Evolutionary conservation across 2,797 vertebrate species (phyloP), one percentile per base, ranked within the genome.

Genomic region (Poeciliopsis gracilis): DNA sequence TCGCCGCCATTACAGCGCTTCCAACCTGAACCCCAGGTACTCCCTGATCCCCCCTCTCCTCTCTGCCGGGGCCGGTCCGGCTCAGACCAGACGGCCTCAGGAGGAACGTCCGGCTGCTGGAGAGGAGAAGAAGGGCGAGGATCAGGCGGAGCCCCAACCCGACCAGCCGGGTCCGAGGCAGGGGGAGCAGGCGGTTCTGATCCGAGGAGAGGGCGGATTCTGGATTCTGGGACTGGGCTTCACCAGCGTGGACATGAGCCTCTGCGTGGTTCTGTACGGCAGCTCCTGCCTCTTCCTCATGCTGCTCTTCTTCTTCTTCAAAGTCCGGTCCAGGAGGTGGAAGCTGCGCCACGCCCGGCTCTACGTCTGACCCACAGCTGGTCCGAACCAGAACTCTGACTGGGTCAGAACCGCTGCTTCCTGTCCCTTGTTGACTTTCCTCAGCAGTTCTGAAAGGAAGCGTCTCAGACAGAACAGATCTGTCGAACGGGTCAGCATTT

Each of bases 271-370:
- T 5, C 95, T 99, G 0, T 99, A 99, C 0, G 91, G 95, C 8
- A 95, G 95, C 63, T 99, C 98, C 0, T 97, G 97, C 72, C 63
- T 98, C 49, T 97, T 98, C 80, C 90, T 99, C 53, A 97, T 99
- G 96, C 83, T 98, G 36, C 96, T 99, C 95, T 98, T 96, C 95
- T 97, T 98, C 86, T 97, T 99, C 88, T 98, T 99, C 91, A 96
- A 95, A 5, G 85, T 97, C 82, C 95, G 97, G 0, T 97, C 97
- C 55, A 95, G 94, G 75, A 93, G 96, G 18, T 97, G 97, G 97
- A 98, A 95, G 28, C 91, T 95, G 11, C 93, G 93, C 28, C 78
- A 93, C 81, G 84, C 87, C 9, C 96, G 95, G 0, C 94, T 96
- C 0, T 86, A 95, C 0, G 96, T 98, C 33, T 94, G 84, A 92